phyloP scores from a whole-genome alignment of 1,140 invertebrate genomes.

The Caenorhabditis brenneri region DNA sequence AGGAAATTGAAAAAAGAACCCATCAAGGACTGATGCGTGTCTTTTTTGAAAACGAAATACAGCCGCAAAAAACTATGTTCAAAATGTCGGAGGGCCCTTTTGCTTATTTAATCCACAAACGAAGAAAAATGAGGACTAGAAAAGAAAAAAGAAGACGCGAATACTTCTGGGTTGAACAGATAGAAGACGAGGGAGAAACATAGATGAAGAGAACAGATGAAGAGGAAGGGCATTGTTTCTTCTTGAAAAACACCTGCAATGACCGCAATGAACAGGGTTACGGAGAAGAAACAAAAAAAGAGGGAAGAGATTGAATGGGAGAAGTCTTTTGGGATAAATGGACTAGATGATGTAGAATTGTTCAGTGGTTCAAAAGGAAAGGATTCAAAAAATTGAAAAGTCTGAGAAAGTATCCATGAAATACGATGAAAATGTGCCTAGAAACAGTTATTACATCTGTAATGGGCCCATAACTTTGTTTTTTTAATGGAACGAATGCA shows the following conservation, averaged over 20 bases:
- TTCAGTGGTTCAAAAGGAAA: no score
- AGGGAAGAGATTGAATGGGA: not conserved
- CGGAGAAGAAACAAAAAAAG: not conserved
- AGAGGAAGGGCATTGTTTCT: not conserved
- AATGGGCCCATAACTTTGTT: no score
- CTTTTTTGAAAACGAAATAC: not conserved
- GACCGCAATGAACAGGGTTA: not conserved
- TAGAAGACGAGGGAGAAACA: no score
- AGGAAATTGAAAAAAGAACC: not conserved
- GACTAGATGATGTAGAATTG: no score
- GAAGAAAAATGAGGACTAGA: conserved; percentile 8
- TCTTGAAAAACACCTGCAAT: conserved; percentile 22
- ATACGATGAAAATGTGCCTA: no score
- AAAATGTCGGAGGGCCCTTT: not conserved
- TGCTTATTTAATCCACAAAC: conserved; percentile 4
- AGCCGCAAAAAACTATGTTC: not conserved
- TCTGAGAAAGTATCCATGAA: no score
- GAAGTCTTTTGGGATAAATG: no score
- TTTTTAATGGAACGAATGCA: no score
- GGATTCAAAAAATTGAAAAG: no score
- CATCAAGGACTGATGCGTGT: not conserved
- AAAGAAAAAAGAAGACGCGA: not conserved
- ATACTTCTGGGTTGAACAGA: not conserved
- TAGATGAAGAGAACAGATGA: not conserved
- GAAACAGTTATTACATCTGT: no score